A percentile compares a stretch with the other conserved stretches of the same genome.
These are phyloP conservation scores for Cylindroiulus punctatus DNA, from an alignment of 2,888 invertebrate species.

Conservation along the genomic window DNA sequence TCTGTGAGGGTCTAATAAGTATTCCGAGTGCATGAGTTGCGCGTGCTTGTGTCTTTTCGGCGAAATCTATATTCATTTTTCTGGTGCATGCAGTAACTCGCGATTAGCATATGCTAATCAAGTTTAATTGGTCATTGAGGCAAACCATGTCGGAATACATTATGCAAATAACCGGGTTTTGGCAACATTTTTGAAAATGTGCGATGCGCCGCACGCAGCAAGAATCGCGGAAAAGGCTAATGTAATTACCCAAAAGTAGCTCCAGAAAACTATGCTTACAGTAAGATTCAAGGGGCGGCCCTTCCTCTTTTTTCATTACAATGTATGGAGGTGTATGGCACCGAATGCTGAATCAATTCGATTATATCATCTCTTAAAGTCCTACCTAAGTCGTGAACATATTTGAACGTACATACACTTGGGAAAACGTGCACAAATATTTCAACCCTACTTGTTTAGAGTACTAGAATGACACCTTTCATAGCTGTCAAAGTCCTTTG, in stretches of 20 bases:
- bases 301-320: no score
- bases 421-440: no score
- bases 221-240: neutral
- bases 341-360: no score
- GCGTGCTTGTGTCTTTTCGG: neutral
- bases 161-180: neutral
- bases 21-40: neutral
- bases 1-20: constrained; percentile 1
- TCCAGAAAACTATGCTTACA: neutral
- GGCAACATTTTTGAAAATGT: neutral
- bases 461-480: no score
- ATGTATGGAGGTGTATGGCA: no score
- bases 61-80: constrained; percentile 6
- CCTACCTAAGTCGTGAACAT: no score
- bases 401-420: no score
- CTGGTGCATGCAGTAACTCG: neutral
- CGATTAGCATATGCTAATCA: constrained; percentile 10
- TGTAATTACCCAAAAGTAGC: neutral
- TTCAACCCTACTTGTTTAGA: no score
- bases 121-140: constrained; percentile 10
- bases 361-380: no score
- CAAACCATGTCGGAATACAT: constrained; percentile 18
- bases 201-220: neutral
- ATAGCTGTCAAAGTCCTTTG: no score
- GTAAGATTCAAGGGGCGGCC: no score